Base-by-base conservation (phyloP, 2,888 invertebrate species). In the Tachina fera region DNA sequence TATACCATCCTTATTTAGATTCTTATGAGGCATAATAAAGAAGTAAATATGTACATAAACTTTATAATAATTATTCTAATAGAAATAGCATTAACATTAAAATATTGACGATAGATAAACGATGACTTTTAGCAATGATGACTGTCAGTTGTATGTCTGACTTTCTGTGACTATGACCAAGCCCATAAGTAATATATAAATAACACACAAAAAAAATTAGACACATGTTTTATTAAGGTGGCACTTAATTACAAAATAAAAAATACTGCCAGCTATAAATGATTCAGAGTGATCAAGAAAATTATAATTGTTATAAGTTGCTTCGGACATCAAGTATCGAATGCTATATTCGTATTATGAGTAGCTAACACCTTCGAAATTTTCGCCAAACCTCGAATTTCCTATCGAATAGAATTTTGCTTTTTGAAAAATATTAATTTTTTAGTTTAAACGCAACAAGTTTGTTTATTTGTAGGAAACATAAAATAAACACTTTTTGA, bases 51-150 rank as follows among this genome's bases (percentile, higher is more conserved):
- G 47, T 56, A 45, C 3, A 53, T 31, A 51, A 45, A 9, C 1
- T 10, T 8, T 51, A 9, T n/a, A 47, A 45, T 22, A 76, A 65
- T 39, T 51, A 9, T n/a, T 31, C 31, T 22, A 76, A 65, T 39
- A 67, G 47, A 56, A 67, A 43, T 47, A 47, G 39, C 56, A 67
- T 67, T 67, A 39, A 67, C 67, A 58, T 58, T 10, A 67, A 76
- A 76, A 56, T 14, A 56, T 65, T 76, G 53, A 76, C 43, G 45
- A 75, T 75, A 63, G 51, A 75, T 43, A 75, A 75, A 75, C 53
- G 65, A 76, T 58, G 67, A 58, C 47, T 67, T 80, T 65, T 65
- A 72, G 65, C 72, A 39, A 47, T 49, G 53, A 79, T 72, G 72
- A 58, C 72, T 80, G 72, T 72, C 56, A 43, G 14, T 79, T 41